These are phyloP conservation scores for Lemur catta DNA, from an alignment of 2,797 vertebrate genomes.

Conservation along the genomic window DNA sequence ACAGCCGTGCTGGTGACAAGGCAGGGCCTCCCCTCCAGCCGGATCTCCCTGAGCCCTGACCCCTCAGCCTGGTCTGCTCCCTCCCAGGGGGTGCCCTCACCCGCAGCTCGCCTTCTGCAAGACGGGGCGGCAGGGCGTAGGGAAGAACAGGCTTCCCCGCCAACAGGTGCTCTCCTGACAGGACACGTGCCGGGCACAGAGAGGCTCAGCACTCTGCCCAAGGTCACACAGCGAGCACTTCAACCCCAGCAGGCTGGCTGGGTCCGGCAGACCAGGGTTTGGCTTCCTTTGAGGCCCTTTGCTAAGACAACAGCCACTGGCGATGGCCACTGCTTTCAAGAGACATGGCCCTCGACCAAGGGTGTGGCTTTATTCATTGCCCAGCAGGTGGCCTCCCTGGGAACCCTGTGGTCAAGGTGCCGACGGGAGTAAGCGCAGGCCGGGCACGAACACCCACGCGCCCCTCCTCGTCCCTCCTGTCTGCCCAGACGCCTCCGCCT, in stretches of 20 bases:
- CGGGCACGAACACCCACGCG: accelerated
- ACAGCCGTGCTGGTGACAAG: accelerated
- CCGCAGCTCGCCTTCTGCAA: background rate
- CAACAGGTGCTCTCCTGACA: background rate
- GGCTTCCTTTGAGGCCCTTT: background rate
- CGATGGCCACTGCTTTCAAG: background rate
- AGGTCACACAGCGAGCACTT: background rate
- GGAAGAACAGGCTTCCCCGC: background rate
- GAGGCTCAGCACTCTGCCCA: accelerated
- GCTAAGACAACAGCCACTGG: background rate
- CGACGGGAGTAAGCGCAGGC: accelerated
- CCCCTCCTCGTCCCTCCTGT: too few relatives aligned
- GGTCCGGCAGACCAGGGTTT: background rate
- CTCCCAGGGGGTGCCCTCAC: accelerated
- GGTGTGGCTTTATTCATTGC: background rate
- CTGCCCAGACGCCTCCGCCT: background rate
- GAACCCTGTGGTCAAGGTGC: background rate
- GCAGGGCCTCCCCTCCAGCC: background rate
- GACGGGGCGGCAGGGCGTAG: too few relatives aligned
- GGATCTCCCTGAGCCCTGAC: background rate
- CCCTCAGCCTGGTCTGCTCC: background rate
- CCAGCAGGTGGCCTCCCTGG: background rate
- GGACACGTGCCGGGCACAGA: accelerated
- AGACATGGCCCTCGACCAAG: background rate
- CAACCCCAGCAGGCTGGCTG: background rate